phyloP scores from a whole-genome alignment of 37 sponge, comb jelly and placozoan genomes.

The Cladorhizidae sp. region DNA sequence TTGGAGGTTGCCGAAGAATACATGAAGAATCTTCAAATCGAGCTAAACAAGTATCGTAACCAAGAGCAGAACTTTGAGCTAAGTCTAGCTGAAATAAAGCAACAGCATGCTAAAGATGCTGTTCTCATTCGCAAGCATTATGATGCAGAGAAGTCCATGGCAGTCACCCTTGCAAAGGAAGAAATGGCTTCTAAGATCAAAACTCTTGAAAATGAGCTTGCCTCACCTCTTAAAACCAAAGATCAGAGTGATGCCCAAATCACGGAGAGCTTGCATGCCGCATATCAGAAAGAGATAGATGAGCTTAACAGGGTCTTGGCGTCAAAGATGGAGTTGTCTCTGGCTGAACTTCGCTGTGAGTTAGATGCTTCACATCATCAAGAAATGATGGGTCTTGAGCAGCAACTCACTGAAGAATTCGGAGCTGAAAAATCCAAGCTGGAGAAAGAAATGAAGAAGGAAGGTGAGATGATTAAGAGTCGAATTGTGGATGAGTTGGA shows the following conservation, averaged over 20 bases:
- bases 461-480: neutral
- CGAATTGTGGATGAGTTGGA: neutral
- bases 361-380: conserved; percentile 5
- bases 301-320: neutral
- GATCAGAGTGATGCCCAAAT: neutral
- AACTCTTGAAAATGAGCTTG: conserved; percentile 32
- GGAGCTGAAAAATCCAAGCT: neutral
- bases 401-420: conserved; percentile 17
- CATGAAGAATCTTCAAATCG: conserved; percentile 51
- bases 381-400: conserved; percentile 18
- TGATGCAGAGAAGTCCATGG: conserved; percentile 14
- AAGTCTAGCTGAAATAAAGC: conserved; percentile 5
- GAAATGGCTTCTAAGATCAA: conserved; percentile 22
- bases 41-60: conserved; percentile 48
- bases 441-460: conserved; percentile 8
- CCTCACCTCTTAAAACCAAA: neutral
- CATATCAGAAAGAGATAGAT: conserved; percentile 16
- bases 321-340: neutral
- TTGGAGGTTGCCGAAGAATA: conserved; percentile 59
- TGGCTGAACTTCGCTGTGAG: neutral
- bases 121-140: conserved; percentile 2
- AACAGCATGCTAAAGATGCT: conserved; percentile 32
- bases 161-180: neutral
- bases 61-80: conserved; percentile 42
- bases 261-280: neutral